Percentiles rank a stretch among this genome's conserved stretches.
These are phyloP conservation scores for Pogonocichla stellata DNA, from an alignment of 2,113 vertebrate genomes.

Conservation along the genomic window DNA sequence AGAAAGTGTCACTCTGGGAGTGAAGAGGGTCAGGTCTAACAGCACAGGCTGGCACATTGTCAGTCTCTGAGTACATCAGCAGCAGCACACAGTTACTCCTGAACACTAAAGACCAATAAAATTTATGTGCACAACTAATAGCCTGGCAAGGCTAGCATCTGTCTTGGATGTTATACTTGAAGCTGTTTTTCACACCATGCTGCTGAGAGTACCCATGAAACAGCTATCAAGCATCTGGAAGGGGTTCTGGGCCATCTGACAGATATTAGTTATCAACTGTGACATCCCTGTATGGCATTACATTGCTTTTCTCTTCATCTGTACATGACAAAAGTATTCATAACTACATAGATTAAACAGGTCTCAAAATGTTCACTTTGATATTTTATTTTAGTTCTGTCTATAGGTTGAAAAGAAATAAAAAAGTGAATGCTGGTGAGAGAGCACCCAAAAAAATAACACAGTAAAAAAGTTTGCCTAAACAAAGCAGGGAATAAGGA, in stretches of 20 bases:
- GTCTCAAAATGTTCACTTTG: not conserved
- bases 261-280: not conserved
- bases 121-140: not conserved
- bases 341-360: not conserved
- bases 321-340: not conserved
- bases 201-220: not conserved
- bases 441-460: not conserved
- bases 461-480: not conserved
- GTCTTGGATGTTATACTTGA: not conserved
- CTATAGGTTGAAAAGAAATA: not conserved
- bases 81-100: not conserved
- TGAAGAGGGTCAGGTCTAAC: not conserved
- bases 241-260: not conserved
- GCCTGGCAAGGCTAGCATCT: not conserved
- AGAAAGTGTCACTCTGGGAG: not conserved
- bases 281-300: not conserved
- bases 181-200: not conserved
- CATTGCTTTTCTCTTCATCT: not conserved
- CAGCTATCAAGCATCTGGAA: not conserved
- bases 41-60: not conserved
- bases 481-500: not conserved
- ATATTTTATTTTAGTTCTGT: not conserved
- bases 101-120: not conserved
- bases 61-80: not conserved
- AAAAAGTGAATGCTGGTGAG: not conserved